Percentiles rank a stretch among this genome's conserved stretches.
phyloP scores from a whole-genome alignment of 2,888 invertebrate genomes.

The Exocentrus adspersus region DNA sequence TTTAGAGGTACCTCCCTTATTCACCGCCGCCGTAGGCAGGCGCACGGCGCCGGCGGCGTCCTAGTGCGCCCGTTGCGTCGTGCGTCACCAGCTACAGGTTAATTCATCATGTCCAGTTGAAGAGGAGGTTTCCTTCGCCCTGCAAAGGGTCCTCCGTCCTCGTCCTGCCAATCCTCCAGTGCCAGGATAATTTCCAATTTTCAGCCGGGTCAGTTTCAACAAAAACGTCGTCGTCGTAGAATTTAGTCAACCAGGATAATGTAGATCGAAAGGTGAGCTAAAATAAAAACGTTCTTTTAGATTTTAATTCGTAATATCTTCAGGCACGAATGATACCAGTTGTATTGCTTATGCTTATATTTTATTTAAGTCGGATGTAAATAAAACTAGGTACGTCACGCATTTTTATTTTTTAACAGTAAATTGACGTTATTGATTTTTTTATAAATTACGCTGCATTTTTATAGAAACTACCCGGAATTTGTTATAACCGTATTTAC shows the following conservation, averaged over 20 bases:
- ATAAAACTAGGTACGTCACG: too few species aligned
- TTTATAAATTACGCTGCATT: too few species aligned
- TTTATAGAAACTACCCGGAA: too few species aligned
- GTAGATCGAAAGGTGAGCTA: conserved; percentile 26
- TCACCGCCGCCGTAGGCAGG: conserved; percentile 31
- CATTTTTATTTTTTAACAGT: too few species aligned
- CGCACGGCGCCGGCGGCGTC: conserved; percentile 43
- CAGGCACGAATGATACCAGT: too few species aligned
- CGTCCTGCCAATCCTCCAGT: conserved; percentile 2
- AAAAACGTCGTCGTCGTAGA: not conserved
- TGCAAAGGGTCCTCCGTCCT: conserved; percentile 33
- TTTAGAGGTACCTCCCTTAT: not conserved
- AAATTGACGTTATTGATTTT: too few species aligned
- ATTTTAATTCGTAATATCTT: not conserved
- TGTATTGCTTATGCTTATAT: too few species aligned
- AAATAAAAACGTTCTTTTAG: not conserved
- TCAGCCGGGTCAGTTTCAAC: conserved; percentile 9
- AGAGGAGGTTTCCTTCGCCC: conserved; percentile 40
- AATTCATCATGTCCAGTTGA: conserved; percentile 48
- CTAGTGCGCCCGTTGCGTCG: conserved; percentile 44
- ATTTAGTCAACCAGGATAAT: conserved; percentile 5
- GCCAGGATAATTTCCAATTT: conserved; percentile 11
- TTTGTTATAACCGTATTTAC: too few species aligned
- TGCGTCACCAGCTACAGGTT: conserved; percentile 46
- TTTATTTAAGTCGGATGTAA: too few species aligned